phyloP scores from a whole-genome alignment of 2,888 invertebrate species.

The Melangyna quadrimaculata region DNA sequence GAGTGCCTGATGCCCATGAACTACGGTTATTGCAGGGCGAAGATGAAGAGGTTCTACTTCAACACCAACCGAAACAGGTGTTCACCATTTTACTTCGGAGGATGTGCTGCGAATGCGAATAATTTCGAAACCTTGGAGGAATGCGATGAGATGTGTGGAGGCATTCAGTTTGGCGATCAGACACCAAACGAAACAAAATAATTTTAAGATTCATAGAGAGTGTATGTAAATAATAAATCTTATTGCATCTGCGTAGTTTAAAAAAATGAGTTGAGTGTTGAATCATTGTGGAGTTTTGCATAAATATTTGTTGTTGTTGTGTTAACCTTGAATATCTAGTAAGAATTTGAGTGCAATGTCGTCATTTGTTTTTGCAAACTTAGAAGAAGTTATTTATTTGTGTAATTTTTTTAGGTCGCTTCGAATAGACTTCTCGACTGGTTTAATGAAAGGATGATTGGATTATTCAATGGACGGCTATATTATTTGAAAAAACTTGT shows the following conservation, averaged over 20 bases:
- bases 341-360: slow-evolving; percentile 19
- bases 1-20: slow-evolving; percentile 86
- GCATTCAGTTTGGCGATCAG: slow-evolving; percentile 1
- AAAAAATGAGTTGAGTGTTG: slow-evolving; percentile 12
- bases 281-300: slow-evolving; percentile 23
- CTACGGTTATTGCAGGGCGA: slow-evolving; percentile 88
- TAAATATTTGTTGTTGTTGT: slow-evolving; percentile 1
- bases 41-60: slow-evolving; percentile 89
- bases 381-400: background rate
- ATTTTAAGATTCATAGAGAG: slow-evolving; percentile 16
- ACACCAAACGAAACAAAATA: background rate
- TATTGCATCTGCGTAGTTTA: slow-evolving; percentile 37
- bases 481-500: slow-evolving; percentile 9
- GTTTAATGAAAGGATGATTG: background rate
- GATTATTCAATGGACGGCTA: slow-evolving; percentile 1
- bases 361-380: slow-evolving; percentile 40
- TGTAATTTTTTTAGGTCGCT: slow-evolving; percentile 27
- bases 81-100: slow-evolving; percentile 88
- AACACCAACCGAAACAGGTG: slow-evolving; percentile 83
- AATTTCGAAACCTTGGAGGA: slow-evolving; percentile 86
- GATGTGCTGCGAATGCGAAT: slow-evolving; percentile 88
- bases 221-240: slow-evolving; percentile 33
- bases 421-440: background rate
- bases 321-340: slow-evolving; percentile 46
- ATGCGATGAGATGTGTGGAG: slow-evolving; percentile 80